These are phyloP conservation scores for Pandemis corylana DNA, from an alignment of 2,888 invertebrate species.

Conservation along the genomic window DNA sequence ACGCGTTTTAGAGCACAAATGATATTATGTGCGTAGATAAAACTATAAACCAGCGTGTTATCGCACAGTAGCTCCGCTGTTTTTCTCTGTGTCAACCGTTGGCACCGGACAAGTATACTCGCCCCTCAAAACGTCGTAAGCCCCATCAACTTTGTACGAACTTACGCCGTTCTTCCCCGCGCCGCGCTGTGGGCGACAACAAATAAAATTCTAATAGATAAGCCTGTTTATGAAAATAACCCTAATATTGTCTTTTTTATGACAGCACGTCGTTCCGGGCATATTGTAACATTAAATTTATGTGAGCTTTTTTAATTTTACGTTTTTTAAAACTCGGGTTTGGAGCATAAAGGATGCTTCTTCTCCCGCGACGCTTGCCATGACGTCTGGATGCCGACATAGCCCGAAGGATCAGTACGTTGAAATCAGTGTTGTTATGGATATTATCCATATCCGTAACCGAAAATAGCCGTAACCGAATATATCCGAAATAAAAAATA, in stretches of 20 bases:
- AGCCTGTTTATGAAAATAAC: slow-evolving; percentile 16
- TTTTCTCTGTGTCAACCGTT: slow-evolving; percentile 10
- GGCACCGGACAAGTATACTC: not conserved
- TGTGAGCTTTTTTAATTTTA: slow-evolving; percentile 1
- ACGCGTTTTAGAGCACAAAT: too few relatives aligned
- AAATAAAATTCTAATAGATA: slow-evolving; percentile 20
- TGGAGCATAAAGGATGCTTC: too few relatives aligned
- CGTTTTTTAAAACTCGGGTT: not conserved
- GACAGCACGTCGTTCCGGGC: slow-evolving; percentile 6
- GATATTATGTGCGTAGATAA: too few relatives aligned
- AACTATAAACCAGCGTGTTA: not conserved
- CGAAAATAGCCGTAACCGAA: too few relatives aligned
- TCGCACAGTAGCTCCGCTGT: not conserved
- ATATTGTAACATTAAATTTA: slow-evolving; percentile 11
- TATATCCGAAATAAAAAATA: too few relatives aligned
- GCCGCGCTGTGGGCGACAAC: not conserved
- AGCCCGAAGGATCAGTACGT: too few relatives aligned
- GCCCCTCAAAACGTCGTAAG: not conserved
- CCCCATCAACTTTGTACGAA: not conserved
- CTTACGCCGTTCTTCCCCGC: not conserved
- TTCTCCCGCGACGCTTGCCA: too few relatives aligned
- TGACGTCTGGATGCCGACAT: too few relatives aligned
- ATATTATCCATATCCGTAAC: too few relatives aligned
- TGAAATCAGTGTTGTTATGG: too few relatives aligned
- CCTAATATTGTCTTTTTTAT: slow-evolving; percentile 20